Conservation (phyloP, 2,888 invertebrate species). For the Oasisia sp. region DNA sequence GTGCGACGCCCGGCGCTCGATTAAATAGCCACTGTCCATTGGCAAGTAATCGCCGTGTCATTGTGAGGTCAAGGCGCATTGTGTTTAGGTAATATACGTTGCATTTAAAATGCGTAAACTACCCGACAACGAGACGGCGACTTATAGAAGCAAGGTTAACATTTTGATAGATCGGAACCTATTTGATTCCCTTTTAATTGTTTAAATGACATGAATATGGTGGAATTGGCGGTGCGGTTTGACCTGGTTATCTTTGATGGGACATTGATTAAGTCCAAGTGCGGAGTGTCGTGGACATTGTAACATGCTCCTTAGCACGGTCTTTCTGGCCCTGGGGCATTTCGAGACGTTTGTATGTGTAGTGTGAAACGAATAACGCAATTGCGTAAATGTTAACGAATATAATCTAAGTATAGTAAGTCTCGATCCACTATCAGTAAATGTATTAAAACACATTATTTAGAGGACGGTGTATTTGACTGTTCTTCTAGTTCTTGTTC, state of each 20-base stretch:
- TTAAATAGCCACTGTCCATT: neutral
- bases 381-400: no score
- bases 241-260: neutral
- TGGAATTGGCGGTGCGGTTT: neutral
- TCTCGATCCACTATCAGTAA: no score
- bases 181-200: neutral
- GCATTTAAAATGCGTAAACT: neutral
- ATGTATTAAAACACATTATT: no score
- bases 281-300: neutral
- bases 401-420: no score
- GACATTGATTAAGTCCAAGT: neutral
- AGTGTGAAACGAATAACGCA: no score
- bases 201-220: neutral
- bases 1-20: neutral
- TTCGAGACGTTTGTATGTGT: no score
- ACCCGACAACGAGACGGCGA: neutral
- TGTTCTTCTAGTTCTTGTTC: no score
- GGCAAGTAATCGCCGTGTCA: neutral
- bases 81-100: neutral
- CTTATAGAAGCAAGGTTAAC: neutral
- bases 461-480: no score
- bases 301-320: neutral
- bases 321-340: neutral
- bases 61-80: neutral
- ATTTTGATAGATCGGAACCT: neutral